Conservation (phyloP, 2,888 invertebrate species). For the Boloria euphrosyne region DNA sequence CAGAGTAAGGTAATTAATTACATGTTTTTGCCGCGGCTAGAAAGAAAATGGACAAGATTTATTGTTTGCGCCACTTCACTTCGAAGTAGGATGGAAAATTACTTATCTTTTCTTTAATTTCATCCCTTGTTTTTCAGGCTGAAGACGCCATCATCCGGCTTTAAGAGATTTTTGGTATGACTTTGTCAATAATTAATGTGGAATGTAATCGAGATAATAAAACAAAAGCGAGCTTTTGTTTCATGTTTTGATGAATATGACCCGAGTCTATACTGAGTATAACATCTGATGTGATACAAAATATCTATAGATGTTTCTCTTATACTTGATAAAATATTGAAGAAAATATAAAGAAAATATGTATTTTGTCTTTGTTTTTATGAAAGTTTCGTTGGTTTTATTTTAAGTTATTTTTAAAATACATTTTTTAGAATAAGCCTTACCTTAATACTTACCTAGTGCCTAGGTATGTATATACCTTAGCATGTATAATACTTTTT, state of each 20-base stretch:
- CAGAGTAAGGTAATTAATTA: constrained; percentile 72
- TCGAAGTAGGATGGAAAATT: constrained; percentile 48
- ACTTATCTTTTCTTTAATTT: constrained; percentile 42
- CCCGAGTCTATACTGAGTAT: no score
- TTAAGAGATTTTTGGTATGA: constrained; percentile 32
- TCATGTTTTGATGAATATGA: not conserved
- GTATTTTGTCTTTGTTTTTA: no score
- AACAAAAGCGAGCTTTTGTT: not conserved
- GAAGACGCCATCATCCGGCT: constrained; percentile 35
- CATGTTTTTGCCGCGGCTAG: constrained; percentile 69
- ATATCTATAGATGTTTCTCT: no score
- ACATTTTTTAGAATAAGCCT: no score
- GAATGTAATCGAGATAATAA: constrained; percentile 16
- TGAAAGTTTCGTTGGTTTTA: no score
- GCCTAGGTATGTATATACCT: no score
- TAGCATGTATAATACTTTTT: no score
- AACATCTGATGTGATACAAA: no score
- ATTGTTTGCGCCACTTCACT: constrained; percentile 67
- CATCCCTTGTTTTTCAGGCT: constrained; percentile 37
- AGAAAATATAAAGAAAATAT: no score
- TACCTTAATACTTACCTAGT: no score
- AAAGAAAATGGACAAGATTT: constrained; percentile 67
- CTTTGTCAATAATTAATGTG: constrained; percentile 27
- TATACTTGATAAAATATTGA: no score
- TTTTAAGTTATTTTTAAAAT: no score